Conservation (phyloP, 2,113 vertebrate genomes). For the Martes martes region DNA sequence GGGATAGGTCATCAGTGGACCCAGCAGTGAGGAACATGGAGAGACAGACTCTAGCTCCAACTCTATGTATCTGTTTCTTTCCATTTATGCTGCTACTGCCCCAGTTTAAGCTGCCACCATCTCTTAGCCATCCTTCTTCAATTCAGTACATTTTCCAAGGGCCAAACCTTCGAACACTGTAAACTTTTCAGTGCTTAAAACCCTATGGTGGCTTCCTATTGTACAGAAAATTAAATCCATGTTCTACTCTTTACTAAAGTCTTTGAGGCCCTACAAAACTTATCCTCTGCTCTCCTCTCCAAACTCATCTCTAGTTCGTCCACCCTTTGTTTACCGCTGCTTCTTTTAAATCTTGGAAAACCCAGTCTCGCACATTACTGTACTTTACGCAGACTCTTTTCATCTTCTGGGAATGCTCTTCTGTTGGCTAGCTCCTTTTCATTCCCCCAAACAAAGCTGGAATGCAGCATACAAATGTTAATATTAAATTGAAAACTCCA, state of each 20-base stretch:
- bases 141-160: background rate
- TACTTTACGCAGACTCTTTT: background rate
- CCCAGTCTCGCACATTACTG: background rate
- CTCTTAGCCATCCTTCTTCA: background rate
- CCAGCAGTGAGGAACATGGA: background rate
- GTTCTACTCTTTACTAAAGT: background rate
- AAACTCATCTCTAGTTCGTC: background rate
- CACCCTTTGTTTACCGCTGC: background rate
- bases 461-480: background rate
- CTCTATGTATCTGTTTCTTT: background rate
- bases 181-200: background rate
- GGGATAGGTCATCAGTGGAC: background rate
- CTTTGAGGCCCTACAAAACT: background rate
- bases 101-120: background rate
- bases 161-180: background rate
- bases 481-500: background rate
- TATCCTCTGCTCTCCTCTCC: background rate
- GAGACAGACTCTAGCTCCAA: background rate
- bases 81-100: background rate
- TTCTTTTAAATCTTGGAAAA: constrained; percentile 35
- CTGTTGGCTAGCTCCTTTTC: background rate
- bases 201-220: background rate
- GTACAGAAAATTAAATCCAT: constrained; percentile 6
- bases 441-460: background rate
- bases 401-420: background rate